Evolutionary conservation across 2,113 vertebrate genomes (phyloP), one percentile per base, ranked within the genome.

Genomic region (Oenanthe melanoleuca): DNA sequence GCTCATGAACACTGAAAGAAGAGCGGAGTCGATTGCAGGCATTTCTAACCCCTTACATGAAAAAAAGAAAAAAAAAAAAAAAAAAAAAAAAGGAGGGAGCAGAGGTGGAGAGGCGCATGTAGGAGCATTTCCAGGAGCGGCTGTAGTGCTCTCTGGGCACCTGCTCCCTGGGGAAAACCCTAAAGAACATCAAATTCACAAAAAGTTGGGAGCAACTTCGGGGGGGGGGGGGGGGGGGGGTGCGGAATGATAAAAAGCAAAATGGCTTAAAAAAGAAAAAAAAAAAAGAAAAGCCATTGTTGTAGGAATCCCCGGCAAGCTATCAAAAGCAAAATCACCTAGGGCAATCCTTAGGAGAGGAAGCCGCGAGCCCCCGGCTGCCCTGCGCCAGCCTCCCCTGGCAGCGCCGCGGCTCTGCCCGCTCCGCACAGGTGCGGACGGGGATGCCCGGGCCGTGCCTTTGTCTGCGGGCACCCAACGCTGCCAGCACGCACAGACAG

Each of bases 121-220:
- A 23, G 1, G 22, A 66, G 56, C 71, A 26, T 37, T 14, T 17
- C 56, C 72, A 33, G 67, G 42, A 49, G 80, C 37, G 3, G 12
- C 40, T 33, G 29, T 4, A 19, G 9, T 1, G 8, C 56, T n/a
- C 73, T 13, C 53, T 3, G 49, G 86, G 29, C 23, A 92, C 85
- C 91, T 45, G 72, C 85, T 23, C 31, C 16, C 44, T 5, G 25
- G 29, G 52, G 11, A 18, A 80, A 38, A 52, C 67, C 49, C 22
- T 20, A 56, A 53, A 8, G 23, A 63, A 50, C 40, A 52, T 1
- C 65, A 29, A 18, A 61, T 20, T 20, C 56, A 10, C 22, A 3
- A 19, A 88, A 95, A 96, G 92, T 96, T 93, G 14, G 47, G 34
- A 73, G 42, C 47, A 93, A 96, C 89, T 95, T 92, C 86, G 5